These are phyloP conservation scores for Rhegmatorhina hoffmannsi DNA, from an alignment of 2,113 vertebrate species.

Conservation along the genomic window DNA sequence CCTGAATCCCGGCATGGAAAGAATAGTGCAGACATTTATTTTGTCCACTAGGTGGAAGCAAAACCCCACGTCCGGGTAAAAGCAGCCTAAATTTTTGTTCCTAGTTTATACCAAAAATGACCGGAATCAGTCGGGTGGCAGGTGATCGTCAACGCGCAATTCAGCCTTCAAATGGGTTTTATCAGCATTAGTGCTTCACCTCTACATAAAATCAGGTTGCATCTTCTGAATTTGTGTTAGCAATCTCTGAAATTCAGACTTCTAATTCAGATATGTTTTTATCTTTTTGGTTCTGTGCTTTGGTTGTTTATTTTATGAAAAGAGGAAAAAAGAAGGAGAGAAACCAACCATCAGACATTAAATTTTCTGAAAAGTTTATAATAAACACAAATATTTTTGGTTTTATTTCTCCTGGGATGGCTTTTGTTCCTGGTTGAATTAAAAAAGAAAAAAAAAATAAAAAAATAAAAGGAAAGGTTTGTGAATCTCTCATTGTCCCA, in stretches of 20 bases:
- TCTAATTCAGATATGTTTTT: neutral
- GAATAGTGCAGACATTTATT: neutral
- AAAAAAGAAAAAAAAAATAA: no score
- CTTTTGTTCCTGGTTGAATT: neutral
- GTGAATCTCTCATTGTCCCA: neutral
- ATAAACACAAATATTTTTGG: neutral
- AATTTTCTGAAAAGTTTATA: neutral
- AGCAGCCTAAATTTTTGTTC: neutral
- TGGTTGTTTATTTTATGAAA: neutral
- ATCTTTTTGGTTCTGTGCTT: neutral
- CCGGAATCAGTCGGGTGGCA: neutral
- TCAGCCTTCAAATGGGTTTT: neutral
- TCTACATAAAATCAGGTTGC: neutral
- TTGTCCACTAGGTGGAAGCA: conserved; percentile 71
- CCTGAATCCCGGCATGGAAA: neutral
- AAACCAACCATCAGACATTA: fast-evolving
- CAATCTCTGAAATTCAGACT: neutral
- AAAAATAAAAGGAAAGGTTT: neutral
- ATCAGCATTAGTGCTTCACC: neutral
- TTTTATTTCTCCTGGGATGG: neutral
- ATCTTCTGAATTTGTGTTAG: neutral
- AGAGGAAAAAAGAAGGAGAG: neutral
- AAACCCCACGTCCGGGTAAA: neutral
- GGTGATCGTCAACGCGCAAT: neutral
- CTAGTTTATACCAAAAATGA: neutral